Conservation (phyloP, 2,113 vertebrate genomes). For the Rana temporaria region DNA sequence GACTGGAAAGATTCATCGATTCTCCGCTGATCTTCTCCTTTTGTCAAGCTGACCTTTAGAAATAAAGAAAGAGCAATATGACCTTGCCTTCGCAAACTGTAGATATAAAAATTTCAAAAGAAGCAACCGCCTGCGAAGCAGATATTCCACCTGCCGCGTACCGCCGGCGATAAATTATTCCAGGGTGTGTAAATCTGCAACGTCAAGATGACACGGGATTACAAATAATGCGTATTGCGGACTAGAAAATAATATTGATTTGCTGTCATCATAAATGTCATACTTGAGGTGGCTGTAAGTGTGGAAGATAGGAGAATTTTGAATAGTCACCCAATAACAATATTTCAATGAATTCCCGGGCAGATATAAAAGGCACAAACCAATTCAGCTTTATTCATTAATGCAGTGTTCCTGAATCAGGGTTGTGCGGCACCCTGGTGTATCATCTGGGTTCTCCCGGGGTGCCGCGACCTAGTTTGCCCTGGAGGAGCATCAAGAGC, state of each 20-base stretch:
- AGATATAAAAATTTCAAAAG: background rate
- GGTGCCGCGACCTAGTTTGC: too few species aligned
- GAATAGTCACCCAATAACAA: background rate
- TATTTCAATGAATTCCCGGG: too few species aligned
- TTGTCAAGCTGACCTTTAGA: conserved; percentile 41
- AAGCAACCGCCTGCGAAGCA: background rate
- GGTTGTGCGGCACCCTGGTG: too few species aligned
- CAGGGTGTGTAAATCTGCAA: background rate
- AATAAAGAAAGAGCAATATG: conserved; percentile 14
- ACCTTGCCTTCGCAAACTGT: conserved; percentile 3
- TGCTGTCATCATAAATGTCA: conserved; percentile 1
- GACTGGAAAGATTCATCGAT: conserved; percentile 45
- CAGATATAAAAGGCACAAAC: too few species aligned
- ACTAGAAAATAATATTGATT: background rate
- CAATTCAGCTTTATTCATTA: too few species aligned
- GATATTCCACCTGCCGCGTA: background rate
- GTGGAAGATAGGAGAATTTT: background rate
- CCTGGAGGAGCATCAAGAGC: too few species aligned
- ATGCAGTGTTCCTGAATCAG: too few species aligned
- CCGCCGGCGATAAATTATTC: conserved; percentile 3
- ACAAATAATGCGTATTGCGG: background rate
- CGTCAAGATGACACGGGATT: conserved; percentile 4
- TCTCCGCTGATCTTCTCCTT: conserved; percentile 36
- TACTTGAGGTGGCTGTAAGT: background rate
- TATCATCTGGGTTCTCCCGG: too few species aligned